These are phyloP conservation scores for Tupaia tana DNA, from an alignment of 2,113 vertebrate species.

Conservation along the genomic window DNA sequence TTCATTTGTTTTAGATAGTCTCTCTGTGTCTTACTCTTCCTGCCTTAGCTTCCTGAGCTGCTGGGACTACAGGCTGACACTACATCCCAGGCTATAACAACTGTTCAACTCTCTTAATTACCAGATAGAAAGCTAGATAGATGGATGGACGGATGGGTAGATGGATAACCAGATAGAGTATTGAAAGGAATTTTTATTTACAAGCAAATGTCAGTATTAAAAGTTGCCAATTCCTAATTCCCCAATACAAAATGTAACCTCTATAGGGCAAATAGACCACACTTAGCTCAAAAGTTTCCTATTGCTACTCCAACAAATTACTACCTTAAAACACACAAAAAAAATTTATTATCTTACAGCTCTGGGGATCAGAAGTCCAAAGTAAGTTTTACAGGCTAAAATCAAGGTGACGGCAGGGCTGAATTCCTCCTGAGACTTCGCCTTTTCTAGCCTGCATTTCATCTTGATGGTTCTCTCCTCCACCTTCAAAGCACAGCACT, in stretches of 20 bases:
- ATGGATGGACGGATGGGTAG: no score
- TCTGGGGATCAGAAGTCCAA: background rate
- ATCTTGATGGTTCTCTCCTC: no score
- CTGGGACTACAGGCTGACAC: no score
- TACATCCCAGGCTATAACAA: no score
- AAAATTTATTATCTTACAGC: constrained; percentile 3
- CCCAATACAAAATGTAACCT: background rate
- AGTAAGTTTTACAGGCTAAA: background rate
- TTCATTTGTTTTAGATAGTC: no score
- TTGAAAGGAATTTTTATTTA: constrained; percentile 32
- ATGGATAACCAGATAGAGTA: background rate
- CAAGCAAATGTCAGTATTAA: constrained; percentile 29
- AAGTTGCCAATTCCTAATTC: constrained; percentile 21
- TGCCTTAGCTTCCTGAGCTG: no score
- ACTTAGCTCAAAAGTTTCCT: background rate
- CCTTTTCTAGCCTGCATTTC: background rate
- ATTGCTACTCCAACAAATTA: background rate
- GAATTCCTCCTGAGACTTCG: background rate
- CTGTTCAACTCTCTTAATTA: no score
- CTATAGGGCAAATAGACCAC: background rate
- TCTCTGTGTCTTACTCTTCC: no score
- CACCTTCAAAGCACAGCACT: background rate
- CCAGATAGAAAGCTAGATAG: no score
- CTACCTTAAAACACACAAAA: background rate
- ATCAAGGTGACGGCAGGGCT: background rate